Evolutionary conservation across 2,888 invertebrate species (phyloP), one percentile per base, ranked within the genome.

Genomic region (Cantharis rufa): DNA sequence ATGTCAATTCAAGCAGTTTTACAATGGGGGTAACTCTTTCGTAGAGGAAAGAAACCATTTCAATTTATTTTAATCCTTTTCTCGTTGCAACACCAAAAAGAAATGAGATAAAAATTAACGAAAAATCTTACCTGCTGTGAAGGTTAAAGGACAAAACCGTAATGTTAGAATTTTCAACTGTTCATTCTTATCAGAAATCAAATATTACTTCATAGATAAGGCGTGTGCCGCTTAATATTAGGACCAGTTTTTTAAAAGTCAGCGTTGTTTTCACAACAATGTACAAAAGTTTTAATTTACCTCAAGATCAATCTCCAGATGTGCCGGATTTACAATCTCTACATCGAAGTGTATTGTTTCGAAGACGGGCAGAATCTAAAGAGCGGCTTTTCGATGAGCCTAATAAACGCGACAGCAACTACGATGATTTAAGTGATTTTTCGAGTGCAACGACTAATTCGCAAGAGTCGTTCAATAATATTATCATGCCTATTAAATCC

Each of bases 291-390:
- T 77, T 76, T 64, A 73, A 75, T 64, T 71, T 77, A 32, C 73
- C 75, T 3, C 85, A 84, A 81, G 86, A 87, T 80, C 70, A 75
- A 71, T 87, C 87, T 32, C 87, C 87, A 5, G 78, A 78, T 64
- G 81, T 87, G 15, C 87, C 87, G 4, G 73, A 78, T 15, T 80
- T 87, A 68, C 84, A 84, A 21, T 75, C 83, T 15, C 77, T 87
- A 32, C 80, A 79, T 13, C 75, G 83, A 70, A 87, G 87, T 82
- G 74, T 72, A 15, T 77, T 87, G 61, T 85, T 84, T 74, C 83
- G 84, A 79, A 81, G 86, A 73, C 79, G 87, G 61, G 84, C 85
- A 1, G 81, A 83, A 72, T 85, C 86, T 10, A 83, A 78, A 77
- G 84, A 84, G 32, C 79, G 78, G 15, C 75, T 80, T 72, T 78